Evolutionary conservation across 2,797 vertebrate species (phyloP).

Genomic region (Poecile montanus): DNA sequence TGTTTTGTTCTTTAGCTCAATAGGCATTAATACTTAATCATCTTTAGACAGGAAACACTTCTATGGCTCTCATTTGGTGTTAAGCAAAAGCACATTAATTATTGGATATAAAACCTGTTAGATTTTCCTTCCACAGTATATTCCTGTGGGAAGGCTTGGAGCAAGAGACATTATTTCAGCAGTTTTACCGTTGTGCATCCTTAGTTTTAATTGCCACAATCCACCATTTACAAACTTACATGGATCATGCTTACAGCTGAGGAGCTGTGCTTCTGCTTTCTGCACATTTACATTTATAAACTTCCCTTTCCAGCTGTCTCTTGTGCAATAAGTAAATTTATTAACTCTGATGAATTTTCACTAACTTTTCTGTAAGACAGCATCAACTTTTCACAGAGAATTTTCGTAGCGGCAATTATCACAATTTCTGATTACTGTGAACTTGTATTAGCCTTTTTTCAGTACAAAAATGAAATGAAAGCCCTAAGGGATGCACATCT

Average conservation of each 20-base stretch:
- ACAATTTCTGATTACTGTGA: conserved; percentile 63
- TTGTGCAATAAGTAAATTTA: conserved; percentile 31
- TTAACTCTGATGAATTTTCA: conserved; percentile 40
- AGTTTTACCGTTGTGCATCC: conserved; percentile 24
- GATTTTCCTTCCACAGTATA: conserved; percentile 18
- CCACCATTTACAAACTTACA: conserved; percentile 4
- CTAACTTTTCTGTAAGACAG: conserved; percentile 28
- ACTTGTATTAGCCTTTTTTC: conserved; percentile 51
- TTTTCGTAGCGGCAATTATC: conserved; percentile 42
- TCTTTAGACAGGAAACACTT: conserved; percentile 21
- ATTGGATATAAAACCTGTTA: background rate
- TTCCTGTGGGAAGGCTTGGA: conserved; percentile 23
- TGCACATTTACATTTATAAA: conserved; percentile 43
- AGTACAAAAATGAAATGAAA: conserved; percentile 62
- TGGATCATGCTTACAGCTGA: conserved; percentile 53
- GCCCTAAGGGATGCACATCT: conserved; percentile 57
- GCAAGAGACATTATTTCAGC: conserved; percentile 46
- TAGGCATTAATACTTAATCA: conserved; percentile 56
- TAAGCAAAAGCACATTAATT: conserved; percentile 35
- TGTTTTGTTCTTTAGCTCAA: conserved; percentile 23
- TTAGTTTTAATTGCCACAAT: conserved; percentile 55
- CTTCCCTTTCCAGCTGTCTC: background rate
- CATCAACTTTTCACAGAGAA: conserved; percentile 7
- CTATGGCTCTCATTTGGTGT: conserved; percentile 6
- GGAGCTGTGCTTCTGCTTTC: background rate